These are phyloP conservation scores for Trematocara nigrifrons DNA, from an alignment of 2,113 vertebrate species.

Conservation along the genomic window DNA sequence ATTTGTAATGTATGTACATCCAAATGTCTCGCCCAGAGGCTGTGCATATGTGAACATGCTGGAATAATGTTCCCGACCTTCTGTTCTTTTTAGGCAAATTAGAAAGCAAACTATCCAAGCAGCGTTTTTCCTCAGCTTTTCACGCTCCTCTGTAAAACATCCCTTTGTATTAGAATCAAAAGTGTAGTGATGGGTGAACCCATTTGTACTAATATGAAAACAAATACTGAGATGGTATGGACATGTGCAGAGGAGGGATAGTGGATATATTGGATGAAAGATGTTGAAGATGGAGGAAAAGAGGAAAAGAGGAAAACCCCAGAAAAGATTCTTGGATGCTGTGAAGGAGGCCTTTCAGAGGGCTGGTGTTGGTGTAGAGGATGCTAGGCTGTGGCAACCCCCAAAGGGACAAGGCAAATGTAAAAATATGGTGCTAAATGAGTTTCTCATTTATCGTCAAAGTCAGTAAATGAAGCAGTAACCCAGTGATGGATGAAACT, in stretches of 20 bases:
- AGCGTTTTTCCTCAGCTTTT: not conserved
- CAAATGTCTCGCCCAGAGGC: not conserved
- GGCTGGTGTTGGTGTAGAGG: not conserved
- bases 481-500: not conserved
- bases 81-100: not conserved
- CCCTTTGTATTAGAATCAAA: not conserved
- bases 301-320: not conserved
- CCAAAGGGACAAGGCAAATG: not conserved
- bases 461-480: not conserved
- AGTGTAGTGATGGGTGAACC: not conserved
- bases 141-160: not conserved
- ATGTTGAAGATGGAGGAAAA: not conserved
- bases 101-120: not conserved
- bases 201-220: not conserved
- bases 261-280: not conserved
- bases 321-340: not conserved
- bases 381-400: not conserved
- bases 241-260: accelerated
- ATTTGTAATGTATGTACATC: not conserved
- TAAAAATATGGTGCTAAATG: not conserved
- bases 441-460: accelerated
- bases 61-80: conserved; percentile 2
- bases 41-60: not conserved
- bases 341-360: not conserved
- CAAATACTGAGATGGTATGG: not conserved